A percentile compares a stretch with the other conserved stretches of the same genome.
These are phyloP conservation scores for Mythimna albipuncta DNA, from an alignment of 2,888 invertebrate species.

Conservation along the genomic window DNA sequence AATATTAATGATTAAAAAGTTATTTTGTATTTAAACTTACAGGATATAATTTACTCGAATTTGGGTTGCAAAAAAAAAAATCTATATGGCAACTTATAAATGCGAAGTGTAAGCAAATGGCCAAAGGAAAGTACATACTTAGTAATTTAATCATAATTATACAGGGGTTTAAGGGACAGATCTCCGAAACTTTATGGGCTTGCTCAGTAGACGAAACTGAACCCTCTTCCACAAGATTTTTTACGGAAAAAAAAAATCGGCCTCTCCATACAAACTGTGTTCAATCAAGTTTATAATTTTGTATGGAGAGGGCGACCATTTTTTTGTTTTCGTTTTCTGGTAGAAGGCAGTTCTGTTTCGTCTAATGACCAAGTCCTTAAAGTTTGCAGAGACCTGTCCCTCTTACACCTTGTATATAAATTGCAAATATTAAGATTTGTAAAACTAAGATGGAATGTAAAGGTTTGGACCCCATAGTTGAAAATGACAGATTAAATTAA, in stretches of 20 bases:
- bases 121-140: constrained; percentile 2
- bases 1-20: constrained; percentile 60
- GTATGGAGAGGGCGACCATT: too few species aligned
- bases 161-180: too few species aligned
- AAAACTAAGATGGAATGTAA: constrained; percentile 26
- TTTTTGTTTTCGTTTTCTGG: too few species aligned
- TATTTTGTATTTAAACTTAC: constrained; percentile 53
- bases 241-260: too few species aligned
- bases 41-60: constrained; percentile 47
- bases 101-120: constrained; percentile 56
- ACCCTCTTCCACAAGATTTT: too few species aligned
- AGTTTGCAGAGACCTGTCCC: too few species aligned
- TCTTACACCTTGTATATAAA: neutral
- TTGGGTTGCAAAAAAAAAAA: constrained; percentile 38
- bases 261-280: too few species aligned
- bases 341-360: too few species aligned
- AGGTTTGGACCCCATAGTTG: constrained; percentile 42
- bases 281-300: too few species aligned
- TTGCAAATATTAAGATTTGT: constrained; percentile 4
- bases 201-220: too few species aligned
- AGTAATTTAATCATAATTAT: neutral
- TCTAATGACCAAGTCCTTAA: too few species aligned
- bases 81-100: constrained; percentile 69
- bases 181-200: too few species aligned
- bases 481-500: constrained; percentile 59